Evolutionary conservation across 2,888 invertebrate genomes (phyloP), one percentile per base, ranked within the genome.

Genomic region (Drosophila cyrtoloma): DNA sequence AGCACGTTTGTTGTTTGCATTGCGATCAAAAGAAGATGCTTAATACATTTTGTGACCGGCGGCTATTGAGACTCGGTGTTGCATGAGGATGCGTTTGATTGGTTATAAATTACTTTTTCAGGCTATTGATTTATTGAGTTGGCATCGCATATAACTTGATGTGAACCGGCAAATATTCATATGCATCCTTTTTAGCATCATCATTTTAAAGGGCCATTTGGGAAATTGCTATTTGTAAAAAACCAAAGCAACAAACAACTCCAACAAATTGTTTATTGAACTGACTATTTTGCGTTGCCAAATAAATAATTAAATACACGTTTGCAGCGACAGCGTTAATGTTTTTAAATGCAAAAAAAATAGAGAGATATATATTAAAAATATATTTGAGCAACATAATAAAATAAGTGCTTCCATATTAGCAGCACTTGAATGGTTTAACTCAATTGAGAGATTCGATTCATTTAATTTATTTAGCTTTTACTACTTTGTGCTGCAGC

Each of bases 51-150:
- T 72, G 70, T 81, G 71, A 71, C 86, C 86, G 65, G 63, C 66
- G 71, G 78, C 81, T 76, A 66, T 77, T 71, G 69, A 60, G 58
- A 67, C 53, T 62, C 73, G 57, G 32, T 80, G 75, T 83, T 81
- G 84, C 81, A 84, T 83, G 70, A 66, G 77, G 69, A 73, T 84
- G 89, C 84, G 44, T 76, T 86, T 86, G 84, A 85, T 81, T 86
- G 89, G 69, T 72, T 84, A 86, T 81, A 79, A 79, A 85, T 86
- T 84, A 79, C 72, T 86, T 86, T 81, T 76, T 57, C 42, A 55
- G 63, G 2, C 56, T 66, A 16, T 28, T 64, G 71, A 77, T 74
- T 82, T 61, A 77, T 66, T 69, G 61, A 61, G 55, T 61, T 71
- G 53, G 57, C 64, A 68, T 71, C 51, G 53, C 32, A 71, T 59